Evolutionary conservation across 2,113 vertebrate species (phyloP).

Genomic region (Amphilophus citrinellus): DNA sequence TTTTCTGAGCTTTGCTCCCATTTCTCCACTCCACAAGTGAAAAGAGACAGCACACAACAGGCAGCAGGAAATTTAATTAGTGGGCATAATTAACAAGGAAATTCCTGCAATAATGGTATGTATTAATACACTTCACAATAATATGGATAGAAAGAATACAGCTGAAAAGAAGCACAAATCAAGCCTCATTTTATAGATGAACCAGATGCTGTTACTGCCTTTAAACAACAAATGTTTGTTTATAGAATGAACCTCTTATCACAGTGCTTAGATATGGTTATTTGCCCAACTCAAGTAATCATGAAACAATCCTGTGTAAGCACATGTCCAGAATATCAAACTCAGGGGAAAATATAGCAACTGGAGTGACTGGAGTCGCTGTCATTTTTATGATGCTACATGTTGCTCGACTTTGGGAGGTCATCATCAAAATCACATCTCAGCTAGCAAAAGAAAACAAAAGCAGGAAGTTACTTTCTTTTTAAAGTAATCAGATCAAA

Average conservation of each 20-base stretch:
- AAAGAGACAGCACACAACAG: constrained; percentile 66
- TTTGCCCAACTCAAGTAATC: constrained; percentile 48
- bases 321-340: constrained; percentile 29
- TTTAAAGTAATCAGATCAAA: constrained; percentile 28
- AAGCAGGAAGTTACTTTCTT: constrained; percentile 42
- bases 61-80: constrained; percentile 80
- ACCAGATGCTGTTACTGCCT: constrained; percentile 59
- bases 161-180: constrained; percentile 42
- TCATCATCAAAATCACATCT: constrained; percentile 42
- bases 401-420: constrained; percentile 73
- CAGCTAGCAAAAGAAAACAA: constrained; percentile 34
- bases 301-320: constrained; percentile 10
- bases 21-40: not conserved
- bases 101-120: constrained; percentile 63
- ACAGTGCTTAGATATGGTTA: constrained; percentile 91
- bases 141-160: constrained; percentile 54
- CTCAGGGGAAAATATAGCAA: constrained; percentile 15
- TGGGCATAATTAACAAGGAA: constrained; percentile 69
- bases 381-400: constrained; percentile 72
- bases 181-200: constrained; percentile 41
- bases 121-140: constrained; percentile 67
- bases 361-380: constrained; percentile 13
- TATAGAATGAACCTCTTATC: constrained; percentile 78
- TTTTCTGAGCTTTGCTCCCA: not conserved
- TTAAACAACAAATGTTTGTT: constrained; percentile 60